Evolutionary conservation across 2,797 vertebrate species (phyloP).

Genomic region (Pantherophis alleghaniensis): DNA sequence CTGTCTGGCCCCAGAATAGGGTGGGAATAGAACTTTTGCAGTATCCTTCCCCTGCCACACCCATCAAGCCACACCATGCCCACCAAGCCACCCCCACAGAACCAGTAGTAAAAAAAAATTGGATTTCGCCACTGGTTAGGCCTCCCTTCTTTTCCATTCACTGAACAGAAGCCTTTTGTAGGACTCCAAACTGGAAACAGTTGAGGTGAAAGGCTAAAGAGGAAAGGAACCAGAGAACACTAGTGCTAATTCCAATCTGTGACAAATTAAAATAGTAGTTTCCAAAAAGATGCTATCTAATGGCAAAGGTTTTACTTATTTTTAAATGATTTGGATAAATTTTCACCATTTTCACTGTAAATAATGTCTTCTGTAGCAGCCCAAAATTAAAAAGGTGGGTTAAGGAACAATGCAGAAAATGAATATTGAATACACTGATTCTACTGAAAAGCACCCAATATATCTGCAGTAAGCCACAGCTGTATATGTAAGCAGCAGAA

Average conservation of each 20-base stretch:
- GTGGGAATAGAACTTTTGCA: no score
- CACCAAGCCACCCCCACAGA: no score
- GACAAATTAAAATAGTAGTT: conserved; percentile 43
- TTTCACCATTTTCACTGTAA: neutral
- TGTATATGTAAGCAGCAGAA: conserved; percentile 42
- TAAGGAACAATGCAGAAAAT: conserved; percentile 22
- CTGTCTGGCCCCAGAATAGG: no score
- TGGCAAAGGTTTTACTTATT: neutral
- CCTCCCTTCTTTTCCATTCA: conserved; percentile 61
- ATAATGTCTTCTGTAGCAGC: conserved; percentile 25
- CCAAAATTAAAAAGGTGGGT: conserved; percentile 33
- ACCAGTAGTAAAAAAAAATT: no score
- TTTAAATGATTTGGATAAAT: neutral
- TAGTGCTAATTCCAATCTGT: conserved; percentile 57
- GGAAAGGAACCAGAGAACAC: conserved; percentile 53
- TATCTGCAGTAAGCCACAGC: conserved; percentile 15
- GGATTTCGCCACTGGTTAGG: conserved; percentile 1
- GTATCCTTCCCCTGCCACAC: no score
- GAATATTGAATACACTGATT: neutral
- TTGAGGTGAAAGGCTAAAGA: conserved; percentile 58
- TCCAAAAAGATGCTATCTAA: conserved; percentile 29
- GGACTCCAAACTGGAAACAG: conserved; percentile 61
- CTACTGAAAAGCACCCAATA: conserved; percentile 17
- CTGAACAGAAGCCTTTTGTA: conserved; percentile 66
- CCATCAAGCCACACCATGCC: no score